Conservation (phyloP, 1,140 invertebrate species). For the Drosophila fuyamai region DNA sequence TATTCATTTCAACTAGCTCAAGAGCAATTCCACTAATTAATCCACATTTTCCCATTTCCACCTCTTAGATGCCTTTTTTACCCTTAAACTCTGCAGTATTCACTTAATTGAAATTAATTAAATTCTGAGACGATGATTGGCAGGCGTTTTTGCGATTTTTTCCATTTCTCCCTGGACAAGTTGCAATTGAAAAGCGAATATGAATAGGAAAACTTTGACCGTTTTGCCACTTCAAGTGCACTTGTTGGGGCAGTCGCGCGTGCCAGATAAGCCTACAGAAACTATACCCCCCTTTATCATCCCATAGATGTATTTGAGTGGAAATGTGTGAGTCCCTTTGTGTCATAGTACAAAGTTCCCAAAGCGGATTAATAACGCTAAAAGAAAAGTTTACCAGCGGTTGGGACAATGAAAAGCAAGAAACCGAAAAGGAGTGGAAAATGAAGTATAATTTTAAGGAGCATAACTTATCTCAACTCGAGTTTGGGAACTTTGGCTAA, state of each 20-base stretch:
- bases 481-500: neutral
- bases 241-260: constrained; percentile 33
- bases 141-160: neutral
- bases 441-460: neutral
- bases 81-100: constrained; percentile 3
- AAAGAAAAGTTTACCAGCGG: constrained; percentile 25
- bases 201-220: constrained; percentile 23
- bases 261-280: constrained; percentile 16
- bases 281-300: constrained; percentile 13
- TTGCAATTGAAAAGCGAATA: constrained; percentile 12
- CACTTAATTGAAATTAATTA: constrained; percentile 32
- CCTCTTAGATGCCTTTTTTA: neutral
- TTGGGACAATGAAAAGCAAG: neutral
- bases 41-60: constrained; percentile 5
- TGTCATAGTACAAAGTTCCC: constrained; percentile 24
- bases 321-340: constrained; percentile 7
- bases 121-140: constrained; percentile 38
- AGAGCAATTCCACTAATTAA: constrained; percentile 20
- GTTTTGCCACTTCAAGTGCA: constrained; percentile 27
- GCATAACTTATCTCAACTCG: constrained; percentile 6
- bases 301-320: neutral
- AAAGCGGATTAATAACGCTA: constrained; percentile 41
- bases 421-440: constrained; percentile 3
- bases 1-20: neutral
- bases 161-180: neutral